Evolutionary conservation across 2,113 vertebrate genomes (phyloP), one percentile per base, ranked within the genome.

Genomic region (Grallaria varia): DNA sequence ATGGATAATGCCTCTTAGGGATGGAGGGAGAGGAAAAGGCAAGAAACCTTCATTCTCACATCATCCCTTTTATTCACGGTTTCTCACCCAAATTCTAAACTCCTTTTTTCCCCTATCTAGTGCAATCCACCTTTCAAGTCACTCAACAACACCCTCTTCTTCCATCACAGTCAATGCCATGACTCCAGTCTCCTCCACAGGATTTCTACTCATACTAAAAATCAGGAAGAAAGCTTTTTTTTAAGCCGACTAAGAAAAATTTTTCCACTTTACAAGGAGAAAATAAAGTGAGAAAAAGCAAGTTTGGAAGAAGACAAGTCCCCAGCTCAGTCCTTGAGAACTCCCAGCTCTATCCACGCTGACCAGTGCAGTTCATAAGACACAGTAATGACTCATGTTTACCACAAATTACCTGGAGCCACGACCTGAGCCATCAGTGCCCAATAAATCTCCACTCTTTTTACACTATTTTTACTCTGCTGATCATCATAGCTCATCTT

Each of bases 161-260:
- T 76, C 25, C 31, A 67, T 28, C 49, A 30, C 44, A 64, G 63
- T 30, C 68, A 42, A 53, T 2, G 1, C 15, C 45, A 17, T 1
- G 0, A 14, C 45, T 42, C 19, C 12, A 33, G 12, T 14, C 39
- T 63, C 37, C 37, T 21, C 60, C 12, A 21, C 39, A 31, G 39
- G 27, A 31, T 74, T 90, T 85, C 80, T 83, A 82, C 68, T 91
- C 47, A 71, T 30, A 91, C 90, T 42, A 77, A 90, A 95, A 91
- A 60, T 30, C 73, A 89, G 23, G 15, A 50, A 45, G 53, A 78
- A 95, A 83, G n/a, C 52, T 66, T 31, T n/a, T 40, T 17, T 67
- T 97, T n/a, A n/a, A n/a, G n/a, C n/a, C n/a, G n/a, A n/a, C n/a
- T n/a, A n/a, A n/a, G n/a, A n/a, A n/a, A n/a, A n/a, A n/a, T n/a